Evolutionary conservation across 2,113 vertebrate species (phyloP), one percentile per base, ranked within the genome.

Genomic region (Noturus placidus): DNA sequence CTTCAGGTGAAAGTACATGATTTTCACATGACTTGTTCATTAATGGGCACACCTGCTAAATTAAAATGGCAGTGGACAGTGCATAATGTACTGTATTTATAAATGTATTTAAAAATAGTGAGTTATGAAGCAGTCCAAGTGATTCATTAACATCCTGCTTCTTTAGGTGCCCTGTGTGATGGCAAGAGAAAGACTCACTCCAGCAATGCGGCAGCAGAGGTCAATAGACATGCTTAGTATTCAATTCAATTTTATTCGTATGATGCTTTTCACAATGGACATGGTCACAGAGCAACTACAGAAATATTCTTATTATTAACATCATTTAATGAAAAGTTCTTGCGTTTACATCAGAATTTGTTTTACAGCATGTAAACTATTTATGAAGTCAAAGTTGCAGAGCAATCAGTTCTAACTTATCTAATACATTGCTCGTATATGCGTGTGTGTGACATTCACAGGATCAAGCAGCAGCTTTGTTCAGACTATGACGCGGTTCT

Each of bases 401-500:
- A 80, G 78, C 27, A 80, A 9, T 30, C 14, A 54, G 42, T 78
- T 54, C 33, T 50, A 74, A 50, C 46, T 14, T 77, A n/a, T 0
- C 56, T 30, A 52, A 57, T 56, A 4, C 33, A 56, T 35, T 5
- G 1, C 50, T n/a, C 14, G 0, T 54, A 6, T 35, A 5, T 67
- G 54, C 10, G 13, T 78, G 10, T 77, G 52, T 85, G 33, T 76
- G 50, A 72, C 6, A 72, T 69, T 77, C 35, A 25, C 92, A 96
- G 96, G 91, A 91, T 96, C 89, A 95, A 96, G 90, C 94, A 95
- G 92, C 95, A 92, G 91, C 88, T 95, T 22, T 93, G 92, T 90
- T 91, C 56, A 87, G 95, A 96, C 91, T 95, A 94, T 22, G 57
- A 59, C 17, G 90, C 93, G 2, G 94, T 95, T 14, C 93, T 95